Percentiles rank a stretch among this genome's conserved stretches.
phyloP scores from a whole-genome alignment of 2,888 invertebrate genomes.

The Oscheius sp. region DNA sequence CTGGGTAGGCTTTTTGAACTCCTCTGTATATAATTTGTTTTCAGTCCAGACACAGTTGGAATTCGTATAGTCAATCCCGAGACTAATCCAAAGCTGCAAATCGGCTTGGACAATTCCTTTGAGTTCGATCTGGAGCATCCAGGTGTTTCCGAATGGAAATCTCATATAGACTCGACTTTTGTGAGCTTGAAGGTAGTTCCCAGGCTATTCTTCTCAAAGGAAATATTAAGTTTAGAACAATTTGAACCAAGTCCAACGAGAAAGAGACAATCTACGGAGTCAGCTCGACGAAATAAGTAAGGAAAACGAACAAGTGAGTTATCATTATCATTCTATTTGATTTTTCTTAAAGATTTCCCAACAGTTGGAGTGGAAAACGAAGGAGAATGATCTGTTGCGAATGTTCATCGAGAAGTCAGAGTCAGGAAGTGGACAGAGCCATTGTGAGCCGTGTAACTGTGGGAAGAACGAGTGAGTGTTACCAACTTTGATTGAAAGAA shows the following conservation, averaged over 20 bases:
- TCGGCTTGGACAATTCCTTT: conserved; percentile 6
- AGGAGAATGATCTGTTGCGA: conserved; percentile 24
- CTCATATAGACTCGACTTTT: conserved; percentile 1
- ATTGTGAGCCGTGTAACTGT: conserved; percentile 14
- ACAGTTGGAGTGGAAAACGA: background rate
- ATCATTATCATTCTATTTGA: background rate
- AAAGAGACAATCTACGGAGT: conserved; percentile 1
- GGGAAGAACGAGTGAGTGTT: conserved; percentile 3
- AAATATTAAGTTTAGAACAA: background rate
- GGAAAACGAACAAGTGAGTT: conserved; percentile 17
- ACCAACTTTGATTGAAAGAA: background rate
- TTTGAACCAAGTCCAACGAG: background rate
- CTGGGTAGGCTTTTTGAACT: conserved; percentile 12
- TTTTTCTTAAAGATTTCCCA: conserved; percentile 2
- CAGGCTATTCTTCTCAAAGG: too few relatives aligned
- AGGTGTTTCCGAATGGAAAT: conserved; percentile 2
- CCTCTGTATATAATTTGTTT: background rate
- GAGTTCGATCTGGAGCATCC: conserved; percentile 3
- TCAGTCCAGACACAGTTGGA: conserved; percentile 20
- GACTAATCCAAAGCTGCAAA: background rate
- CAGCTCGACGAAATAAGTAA: background rate
- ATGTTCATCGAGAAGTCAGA: conserved; percentile 14
- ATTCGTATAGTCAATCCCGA: conserved; percentile 3
- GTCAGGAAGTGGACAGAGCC: background rate
- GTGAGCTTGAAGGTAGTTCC: background rate